Evolutionary conservation across 2,888 invertebrate species (phyloP), one percentile per base, ranked within the genome.

Genomic region (Troides helena): DNA sequence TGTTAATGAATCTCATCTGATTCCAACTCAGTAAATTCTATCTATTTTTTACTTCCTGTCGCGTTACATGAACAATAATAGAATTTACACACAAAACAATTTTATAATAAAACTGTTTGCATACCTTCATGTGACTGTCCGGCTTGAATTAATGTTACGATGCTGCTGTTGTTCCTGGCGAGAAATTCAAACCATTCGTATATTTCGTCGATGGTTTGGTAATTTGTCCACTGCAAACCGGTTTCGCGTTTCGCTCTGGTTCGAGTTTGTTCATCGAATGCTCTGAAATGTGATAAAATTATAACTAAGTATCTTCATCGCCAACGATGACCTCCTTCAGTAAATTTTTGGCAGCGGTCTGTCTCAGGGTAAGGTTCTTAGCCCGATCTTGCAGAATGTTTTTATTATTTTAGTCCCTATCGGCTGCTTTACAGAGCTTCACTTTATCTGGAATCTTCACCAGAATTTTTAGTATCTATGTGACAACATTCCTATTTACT

Each of bases 131-230:
- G 73, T 58, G 87, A 81, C 50, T 82, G 82, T 43, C 95, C 95
- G 70, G 86, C 91, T 39, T 84, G 85, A 21, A 95, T 77, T 0
- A 94, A 75, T 25, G 85, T 78, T 0, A 90, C 92, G 39, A 89
- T 73, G 68, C 78, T 69, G 36, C 84, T 79, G 46, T 88, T 72
- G 8, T 73, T 80, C 8, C 76, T 72, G 1, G 84, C 84, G 56
- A 92, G 78, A 23, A 86, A 74, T 5, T 84, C 68, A 62, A 96
- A 83, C 93, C 95, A 95, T 0, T 75, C 80, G 72, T 95, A 92
- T 61, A 94, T 94, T 70, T 94, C 84, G 2, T 86, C 91, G 14
- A 84, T 74, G 17, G 84, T 84, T 73, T 90, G 90, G 67, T 87
- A 93, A 66, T 82, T 85, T 0, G 86, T 87, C 89, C 90, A 92